Evolutionary conservation across 2,797 vertebrate genomes (phyloP).

Genomic region (Poeciliopsis turneri): DNA sequence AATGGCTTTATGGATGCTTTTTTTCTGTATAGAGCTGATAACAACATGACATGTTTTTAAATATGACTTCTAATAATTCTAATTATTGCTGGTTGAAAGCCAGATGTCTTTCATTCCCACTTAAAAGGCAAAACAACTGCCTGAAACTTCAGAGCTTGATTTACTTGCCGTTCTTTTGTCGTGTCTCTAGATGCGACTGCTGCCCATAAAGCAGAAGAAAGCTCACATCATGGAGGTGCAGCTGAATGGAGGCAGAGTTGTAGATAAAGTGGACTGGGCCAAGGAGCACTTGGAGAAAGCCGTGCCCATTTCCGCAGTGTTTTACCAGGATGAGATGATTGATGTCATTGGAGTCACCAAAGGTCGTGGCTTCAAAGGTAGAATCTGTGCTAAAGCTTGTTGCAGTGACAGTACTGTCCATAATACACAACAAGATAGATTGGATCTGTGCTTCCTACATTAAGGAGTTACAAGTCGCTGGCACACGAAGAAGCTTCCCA

Average conservation of each 20-base stretch:
- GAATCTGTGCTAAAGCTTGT: not conserved
- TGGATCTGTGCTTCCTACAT: not conserved
- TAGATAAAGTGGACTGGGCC: constrained; percentile 94
- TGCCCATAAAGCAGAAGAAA: constrained; percentile 91
- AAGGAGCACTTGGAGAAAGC: constrained; percentile 89
- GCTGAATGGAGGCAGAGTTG: constrained; percentile 89
- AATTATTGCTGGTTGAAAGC: constrained; percentile 10
- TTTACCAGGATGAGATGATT: constrained; percentile 90
- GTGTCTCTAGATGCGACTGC: constrained; percentile 85
- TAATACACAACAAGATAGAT: not conserved
- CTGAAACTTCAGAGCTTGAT: not conserved
- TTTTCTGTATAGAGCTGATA: not conserved
- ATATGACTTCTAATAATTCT: constrained; percentile 10
- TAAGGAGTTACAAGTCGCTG: constrained; percentile 93
- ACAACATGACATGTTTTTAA: not conserved
- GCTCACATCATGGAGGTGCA: constrained; percentile 95
- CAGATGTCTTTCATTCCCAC: not conserved
- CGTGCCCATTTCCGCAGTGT: constrained; percentile 85
- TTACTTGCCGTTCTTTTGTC: constrained; percentile 4
- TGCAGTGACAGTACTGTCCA: not conserved
- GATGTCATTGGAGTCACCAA: constrained; percentile 93
- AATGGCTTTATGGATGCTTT: not conserved
- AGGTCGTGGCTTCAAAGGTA: constrained; percentile 93
- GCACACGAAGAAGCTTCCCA: constrained; percentile 92
- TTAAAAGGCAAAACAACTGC: constrained; percentile 2